Evolutionary conservation across 2,888 invertebrate species (phyloP).

Genomic region (Iphiclides podalirius): DNA sequence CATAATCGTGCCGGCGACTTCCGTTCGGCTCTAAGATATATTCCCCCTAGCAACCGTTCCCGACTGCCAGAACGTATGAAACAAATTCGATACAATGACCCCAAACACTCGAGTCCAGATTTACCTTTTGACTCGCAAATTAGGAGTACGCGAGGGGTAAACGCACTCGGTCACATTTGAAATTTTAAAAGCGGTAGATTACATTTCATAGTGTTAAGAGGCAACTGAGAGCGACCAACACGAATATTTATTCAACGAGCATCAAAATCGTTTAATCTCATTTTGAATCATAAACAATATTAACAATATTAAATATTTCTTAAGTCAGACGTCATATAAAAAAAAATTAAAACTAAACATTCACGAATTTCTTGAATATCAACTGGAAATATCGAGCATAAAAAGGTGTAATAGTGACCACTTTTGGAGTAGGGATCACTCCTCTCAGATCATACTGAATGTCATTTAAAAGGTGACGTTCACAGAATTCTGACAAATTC

Average conservation of each 20-base stretch:
- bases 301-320: too few relatives aligned
- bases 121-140: slow-evolving; percentile 40
- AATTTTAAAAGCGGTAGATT: slow-evolving; percentile 29
- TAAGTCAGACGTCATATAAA: too few relatives aligned
- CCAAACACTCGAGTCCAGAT: slow-evolving; percentile 12
- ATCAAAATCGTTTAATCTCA: too few relatives aligned
- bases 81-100: slow-evolving; percentile 31
- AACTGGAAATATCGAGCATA: too few relatives aligned
- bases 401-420: too few relatives aligned
- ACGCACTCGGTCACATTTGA: slow-evolving; percentile 34
- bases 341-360: too few relatives aligned
- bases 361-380: background rate
- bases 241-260: background rate
- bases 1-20: background rate
- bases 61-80: slow-evolving; percentile 1
- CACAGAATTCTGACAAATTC: too few relatives aligned
- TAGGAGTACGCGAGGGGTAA: slow-evolving; percentile 30
- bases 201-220: background rate
- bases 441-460: too few relatives aligned
- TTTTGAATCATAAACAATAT: too few relatives aligned
- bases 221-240: background rate
- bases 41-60: slow-evolving; percentile 17
- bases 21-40: background rate
- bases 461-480: too few relatives aligned
- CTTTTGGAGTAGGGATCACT: too few relatives aligned